Evolutionary conservation across 2,113 vertebrate species (phyloP).

Genomic region (Castor canadensis): DNA sequence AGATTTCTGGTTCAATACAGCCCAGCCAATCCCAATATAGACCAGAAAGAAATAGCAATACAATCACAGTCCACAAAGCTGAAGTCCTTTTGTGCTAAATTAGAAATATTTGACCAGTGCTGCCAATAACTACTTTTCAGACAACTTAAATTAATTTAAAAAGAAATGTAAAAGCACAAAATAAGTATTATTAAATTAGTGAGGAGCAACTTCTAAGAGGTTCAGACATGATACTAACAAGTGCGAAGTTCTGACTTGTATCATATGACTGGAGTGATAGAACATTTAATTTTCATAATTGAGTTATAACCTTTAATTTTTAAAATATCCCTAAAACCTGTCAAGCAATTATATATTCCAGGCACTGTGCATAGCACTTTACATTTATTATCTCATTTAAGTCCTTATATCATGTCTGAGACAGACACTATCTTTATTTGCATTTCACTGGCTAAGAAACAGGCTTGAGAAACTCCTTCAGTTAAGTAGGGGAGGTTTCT

Average conservation of each 20-base stretch:
- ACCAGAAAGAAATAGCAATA: not conserved
- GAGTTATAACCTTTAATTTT: not conserved
- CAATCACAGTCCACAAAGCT: not conserved
- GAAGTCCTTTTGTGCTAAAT: not conserved
- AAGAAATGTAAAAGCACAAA: not conserved
- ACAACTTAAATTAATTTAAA: not conserved
- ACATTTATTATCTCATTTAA: not conserved
- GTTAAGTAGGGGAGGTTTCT: not conserved
- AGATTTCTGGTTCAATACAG: not conserved
- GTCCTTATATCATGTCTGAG: not conserved
- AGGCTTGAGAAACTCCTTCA: not conserved
- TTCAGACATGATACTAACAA: not conserved
- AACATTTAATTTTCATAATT: not conserved
- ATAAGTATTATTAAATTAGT: not conserved
- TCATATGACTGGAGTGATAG: not conserved
- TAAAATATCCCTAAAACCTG: not conserved
- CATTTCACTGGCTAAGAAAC: not conserved
- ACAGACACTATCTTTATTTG: not conserved
- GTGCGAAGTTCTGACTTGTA: not conserved
- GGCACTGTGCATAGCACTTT: not conserved
- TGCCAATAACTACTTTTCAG: not conserved
- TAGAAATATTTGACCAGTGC: not conserved
- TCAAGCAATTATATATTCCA: not conserved
- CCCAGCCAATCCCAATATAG: not conserved
- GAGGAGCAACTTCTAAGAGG: not conserved